Evolutionary conservation across 1,140 invertebrate species (phyloP).

Genomic region (Tetragonula clypearis): DNA sequence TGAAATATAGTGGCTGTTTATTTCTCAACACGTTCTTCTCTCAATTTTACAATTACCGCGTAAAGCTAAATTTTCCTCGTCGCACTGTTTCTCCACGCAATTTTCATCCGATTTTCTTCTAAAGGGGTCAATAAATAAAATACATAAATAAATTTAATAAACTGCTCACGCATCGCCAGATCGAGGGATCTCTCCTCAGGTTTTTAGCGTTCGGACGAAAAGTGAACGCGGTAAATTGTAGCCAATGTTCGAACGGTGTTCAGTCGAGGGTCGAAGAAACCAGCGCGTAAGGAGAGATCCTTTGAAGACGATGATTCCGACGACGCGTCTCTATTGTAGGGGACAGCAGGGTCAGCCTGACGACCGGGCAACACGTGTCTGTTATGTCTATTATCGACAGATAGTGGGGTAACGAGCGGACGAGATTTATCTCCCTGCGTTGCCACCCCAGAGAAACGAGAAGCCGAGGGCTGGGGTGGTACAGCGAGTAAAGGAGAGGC

Average conservation of each 20-base stretch:
- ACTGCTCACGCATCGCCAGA: not conserved
- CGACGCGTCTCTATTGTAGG: conserved; percentile 44
- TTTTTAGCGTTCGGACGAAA: too few relatives aligned
- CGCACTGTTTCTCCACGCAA: too few relatives aligned
- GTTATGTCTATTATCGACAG: conserved; percentile 76
- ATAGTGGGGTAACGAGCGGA: conserved; percentile 70
- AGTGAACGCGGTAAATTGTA: not conserved
- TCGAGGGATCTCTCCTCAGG: not conserved
- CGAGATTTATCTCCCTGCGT: conserved; percentile 75
- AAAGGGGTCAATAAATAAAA: too few relatives aligned
- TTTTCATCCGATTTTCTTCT: too few relatives aligned
- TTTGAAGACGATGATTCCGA: conserved; percentile 58
- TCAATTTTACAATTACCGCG: too few relatives aligned
- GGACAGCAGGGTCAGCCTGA: conserved; percentile 70
- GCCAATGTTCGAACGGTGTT: conserved; percentile 1
- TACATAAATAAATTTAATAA: not conserved
- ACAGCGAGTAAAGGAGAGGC: conserved; percentile 46
- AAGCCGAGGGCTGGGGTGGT: conserved; percentile 48
- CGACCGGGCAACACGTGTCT: conserved; percentile 77
- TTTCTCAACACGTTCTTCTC: too few relatives aligned
- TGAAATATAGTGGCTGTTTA: too few relatives aligned
- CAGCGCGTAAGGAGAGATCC: conserved; percentile 21
- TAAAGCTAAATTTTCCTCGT: too few relatives aligned
- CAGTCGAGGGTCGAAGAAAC: not conserved
- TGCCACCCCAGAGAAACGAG: conserved; percentile 55